These are phyloP conservation scores for Crypturellus undulatus DNA, from an alignment of 2,113 vertebrate species.

Conservation along the genomic window DNA sequence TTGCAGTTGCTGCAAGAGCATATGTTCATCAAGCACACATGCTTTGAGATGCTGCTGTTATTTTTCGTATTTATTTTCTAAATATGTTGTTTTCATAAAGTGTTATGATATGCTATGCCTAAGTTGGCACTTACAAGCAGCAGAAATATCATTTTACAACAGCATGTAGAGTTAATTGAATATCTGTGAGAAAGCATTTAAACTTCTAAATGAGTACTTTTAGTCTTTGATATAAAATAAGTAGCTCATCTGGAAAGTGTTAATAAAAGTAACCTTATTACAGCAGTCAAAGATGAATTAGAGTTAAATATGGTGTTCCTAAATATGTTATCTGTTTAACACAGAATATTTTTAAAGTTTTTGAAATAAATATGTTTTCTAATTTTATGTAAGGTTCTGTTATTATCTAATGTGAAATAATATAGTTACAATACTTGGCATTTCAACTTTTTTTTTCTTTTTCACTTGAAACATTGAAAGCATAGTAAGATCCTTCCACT, in stretches of 20 bases:
- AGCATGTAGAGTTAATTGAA: not conserved
- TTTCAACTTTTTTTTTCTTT: not conserved
- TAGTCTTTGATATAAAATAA: not conserved
- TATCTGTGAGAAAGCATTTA: not conserved
- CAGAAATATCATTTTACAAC: not conserved
- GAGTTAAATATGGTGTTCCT: not conserved
- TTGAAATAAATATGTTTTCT: constrained; percentile 10
- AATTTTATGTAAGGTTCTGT: too few relatives aligned
- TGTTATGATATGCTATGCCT: not conserved
- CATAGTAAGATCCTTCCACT: not conserved
- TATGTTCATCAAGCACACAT: not conserved
- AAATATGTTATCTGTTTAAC: not conserved
- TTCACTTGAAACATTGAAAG: not conserved
- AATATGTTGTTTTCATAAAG: constrained; percentile 11
- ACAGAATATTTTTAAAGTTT: not conserved
- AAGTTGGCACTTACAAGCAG: not conserved
- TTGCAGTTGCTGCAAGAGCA: constrained; percentile 23
- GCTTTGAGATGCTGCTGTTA: constrained; percentile 2
- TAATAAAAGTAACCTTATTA: not conserved
- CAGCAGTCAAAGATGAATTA: not conserved
- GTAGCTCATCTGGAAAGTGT: not conserved
- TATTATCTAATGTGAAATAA: not conserved
- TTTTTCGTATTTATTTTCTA: constrained; percentile 16
- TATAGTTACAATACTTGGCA: not conserved
- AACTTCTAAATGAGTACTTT: not conserved